Conservation (phyloP, 2,888 invertebrate genomes). For the Norana najaformis region DNA sequence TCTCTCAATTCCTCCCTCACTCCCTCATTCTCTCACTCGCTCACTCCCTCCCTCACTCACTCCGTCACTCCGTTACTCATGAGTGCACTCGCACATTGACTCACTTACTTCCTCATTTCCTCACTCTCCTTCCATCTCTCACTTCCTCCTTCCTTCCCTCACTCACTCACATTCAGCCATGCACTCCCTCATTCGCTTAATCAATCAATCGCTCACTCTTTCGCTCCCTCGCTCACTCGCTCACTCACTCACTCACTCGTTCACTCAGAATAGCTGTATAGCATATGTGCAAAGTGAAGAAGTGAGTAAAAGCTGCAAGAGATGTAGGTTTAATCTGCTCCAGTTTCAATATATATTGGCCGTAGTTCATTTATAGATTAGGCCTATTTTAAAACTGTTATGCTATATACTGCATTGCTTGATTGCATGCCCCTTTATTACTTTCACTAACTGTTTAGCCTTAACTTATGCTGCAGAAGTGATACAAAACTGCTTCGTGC, state of each 20-base stretch:
- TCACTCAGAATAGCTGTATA: slow-evolving; percentile 29
- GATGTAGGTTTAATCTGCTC: no score
- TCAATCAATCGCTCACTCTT: slow-evolving; percentile 20
- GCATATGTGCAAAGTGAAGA: no score
- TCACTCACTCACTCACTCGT: slow-evolving; percentile 35
- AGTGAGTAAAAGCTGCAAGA: no score
- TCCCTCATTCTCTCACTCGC: slow-evolving; percentile 36
- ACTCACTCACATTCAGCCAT: slow-evolving; percentile 34
- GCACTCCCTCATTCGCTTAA: slow-evolving; percentile 30
- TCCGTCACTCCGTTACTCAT: slow-evolving; percentile 23
- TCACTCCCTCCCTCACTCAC: slow-evolving; percentile 37
- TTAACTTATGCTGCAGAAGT: no score
- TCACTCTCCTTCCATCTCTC: slow-evolving; percentile 30
- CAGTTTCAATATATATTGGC: no score
- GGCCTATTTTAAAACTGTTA: no score
- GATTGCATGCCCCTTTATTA: no score
- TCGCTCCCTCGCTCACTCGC: slow-evolving; percentile 32
- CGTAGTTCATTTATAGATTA: no score
- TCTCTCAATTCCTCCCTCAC: slow-evolving; percentile 33
- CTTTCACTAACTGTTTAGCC: no score
- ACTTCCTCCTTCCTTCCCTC: slow-evolving; percentile 31
- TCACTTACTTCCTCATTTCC: no score
- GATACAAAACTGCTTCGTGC: no score
- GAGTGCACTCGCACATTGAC: slow-evolving; percentile 18
- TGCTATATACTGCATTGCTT: no score